Evolutionary conservation across 2,113 vertebrate genomes (phyloP), one percentile per base, ranked within the genome.

Genomic region (Albula glossodonta): DNA sequence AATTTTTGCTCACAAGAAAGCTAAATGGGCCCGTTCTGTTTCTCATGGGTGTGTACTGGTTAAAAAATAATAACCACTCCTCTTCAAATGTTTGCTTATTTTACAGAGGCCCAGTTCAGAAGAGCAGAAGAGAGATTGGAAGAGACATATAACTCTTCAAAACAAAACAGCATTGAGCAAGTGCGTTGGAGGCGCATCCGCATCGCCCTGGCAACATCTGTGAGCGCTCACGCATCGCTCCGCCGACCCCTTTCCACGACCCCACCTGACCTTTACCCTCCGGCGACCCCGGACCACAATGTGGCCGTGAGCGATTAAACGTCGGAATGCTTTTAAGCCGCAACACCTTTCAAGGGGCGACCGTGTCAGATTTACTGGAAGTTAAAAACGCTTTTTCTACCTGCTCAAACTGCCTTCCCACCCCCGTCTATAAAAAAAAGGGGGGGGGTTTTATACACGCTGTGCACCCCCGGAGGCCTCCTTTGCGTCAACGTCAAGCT

Each of bases 151-250:
- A 3, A 15, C 60, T 3, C 57, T 60, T 66, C 22, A 66, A 66
- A 66, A 7, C 15, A 66, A 19, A 66, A 22, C 31, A 66, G 60
- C 60, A 66, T 19, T 15, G 22, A 7, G 17, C 60, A 74, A 70
- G 63, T 70, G 63, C 19, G 31, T 31, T 13, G 12, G n/a, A 5
- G 70, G 12, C 9, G 70, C n/a, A 10, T 17, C 8, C 8, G 22
- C 70, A 74, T 74, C 8, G n/a, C 70, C 70, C n/a, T 22, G 70
- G 70, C 70, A 74, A 74, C 70, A 74, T 74, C 70, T 74, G 70
- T 10, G 70, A n/a, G 70, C 19, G 70, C 31, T 74, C 70, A n/a
- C 5, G 2, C 22, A 22, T 19, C 9, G 22, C 70, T 74, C 22
- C 22, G 22, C n/a, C 8, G 15, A 66, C 15, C 60, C 70, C 70